Conservation (phyloP, 2,797 vertebrate species). For the Gorsachius magnificus region DNA sequence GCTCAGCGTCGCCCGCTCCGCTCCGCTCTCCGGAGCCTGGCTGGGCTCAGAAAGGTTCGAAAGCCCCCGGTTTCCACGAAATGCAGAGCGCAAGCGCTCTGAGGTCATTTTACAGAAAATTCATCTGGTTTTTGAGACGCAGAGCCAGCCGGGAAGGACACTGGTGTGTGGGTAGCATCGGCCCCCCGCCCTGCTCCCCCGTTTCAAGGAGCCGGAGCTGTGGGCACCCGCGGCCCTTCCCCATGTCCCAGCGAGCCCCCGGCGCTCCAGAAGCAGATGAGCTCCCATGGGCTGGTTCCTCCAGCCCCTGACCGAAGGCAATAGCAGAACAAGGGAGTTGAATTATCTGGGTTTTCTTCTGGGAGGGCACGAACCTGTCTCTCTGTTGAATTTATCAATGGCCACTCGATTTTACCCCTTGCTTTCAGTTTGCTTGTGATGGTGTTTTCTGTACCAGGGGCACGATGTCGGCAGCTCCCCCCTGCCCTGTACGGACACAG, state of each 20-base stretch:
- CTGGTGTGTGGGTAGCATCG: not conserved
- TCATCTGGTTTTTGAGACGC: not conserved
- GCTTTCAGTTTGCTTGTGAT: constrained; percentile 14
- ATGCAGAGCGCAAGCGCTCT: not conserved
- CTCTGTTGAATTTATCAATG: constrained; percentile 27
- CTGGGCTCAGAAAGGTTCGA: not conserved
- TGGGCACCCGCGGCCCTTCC: not conserved
- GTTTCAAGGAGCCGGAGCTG: not conserved
- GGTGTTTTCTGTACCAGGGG: not conserved
- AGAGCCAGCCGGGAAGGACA: not conserved
- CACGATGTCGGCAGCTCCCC: not conserved
- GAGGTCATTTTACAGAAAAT: not conserved
- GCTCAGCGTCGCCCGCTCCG: not conserved
- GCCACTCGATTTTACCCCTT: constrained; percentile 27
- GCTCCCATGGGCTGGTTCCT: not conserved
- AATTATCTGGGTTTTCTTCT: constrained; percentile 48
- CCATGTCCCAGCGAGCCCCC: not conserved
- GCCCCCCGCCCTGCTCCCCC: not conserved
- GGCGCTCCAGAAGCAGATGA: not conserved
- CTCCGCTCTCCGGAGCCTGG: not conserved
- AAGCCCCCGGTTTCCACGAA: not conserved
- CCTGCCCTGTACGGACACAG: not conserved
- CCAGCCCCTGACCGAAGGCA: not conserved
- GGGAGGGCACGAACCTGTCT: constrained; percentile 49
- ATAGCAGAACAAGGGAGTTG: constrained; percentile 33